Evolutionary conservation across 2,888 invertebrate species (phyloP).

Genomic region (Diploptera punctata): DNA sequence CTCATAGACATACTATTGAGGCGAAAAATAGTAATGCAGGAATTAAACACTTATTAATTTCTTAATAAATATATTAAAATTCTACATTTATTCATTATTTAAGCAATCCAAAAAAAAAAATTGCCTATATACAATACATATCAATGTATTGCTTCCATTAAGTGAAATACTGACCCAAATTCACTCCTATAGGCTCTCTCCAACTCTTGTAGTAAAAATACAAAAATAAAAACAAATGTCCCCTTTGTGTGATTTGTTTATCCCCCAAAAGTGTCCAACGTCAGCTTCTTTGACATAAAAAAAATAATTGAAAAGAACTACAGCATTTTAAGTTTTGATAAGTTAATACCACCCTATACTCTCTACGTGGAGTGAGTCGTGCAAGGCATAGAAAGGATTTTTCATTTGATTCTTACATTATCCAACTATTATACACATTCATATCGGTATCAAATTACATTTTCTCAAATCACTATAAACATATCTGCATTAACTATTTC

Average conservation of each 20-base stretch:
- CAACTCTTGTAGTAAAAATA: neutral
- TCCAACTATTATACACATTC: too few species aligned
- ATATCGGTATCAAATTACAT: too few species aligned
- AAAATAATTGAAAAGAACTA: too few species aligned
- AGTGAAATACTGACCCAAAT: constrained; percentile 21
- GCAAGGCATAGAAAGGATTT: too few species aligned
- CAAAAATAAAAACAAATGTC: neutral
- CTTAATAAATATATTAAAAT: constrained; percentile 25
- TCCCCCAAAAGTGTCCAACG: constrained; percentile 1
- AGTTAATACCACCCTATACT: too few species aligned
- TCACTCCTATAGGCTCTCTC: neutral
- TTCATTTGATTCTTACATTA: too few species aligned
- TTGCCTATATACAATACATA: neutral
- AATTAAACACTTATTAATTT: constrained; percentile 24
- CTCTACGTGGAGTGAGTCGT: too few species aligned
- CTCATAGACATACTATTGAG: neutral
- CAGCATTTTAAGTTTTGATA: too few species aligned
- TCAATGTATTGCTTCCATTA: neutral
- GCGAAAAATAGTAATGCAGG: neutral
- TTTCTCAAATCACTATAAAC: too few species aligned
- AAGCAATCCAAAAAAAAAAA: neutral
- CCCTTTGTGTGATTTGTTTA: neutral
- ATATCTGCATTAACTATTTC: too few species aligned
- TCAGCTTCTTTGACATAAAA: too few species aligned
- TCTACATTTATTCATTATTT: constrained; percentile 13